Percentiles rank a stretch among this genome's conserved stretches.
These are phyloP conservation scores for Solenodon paradoxus DNA, from an alignment of 2,113 vertebrate genomes.

Conservation along the genomic window DNA sequence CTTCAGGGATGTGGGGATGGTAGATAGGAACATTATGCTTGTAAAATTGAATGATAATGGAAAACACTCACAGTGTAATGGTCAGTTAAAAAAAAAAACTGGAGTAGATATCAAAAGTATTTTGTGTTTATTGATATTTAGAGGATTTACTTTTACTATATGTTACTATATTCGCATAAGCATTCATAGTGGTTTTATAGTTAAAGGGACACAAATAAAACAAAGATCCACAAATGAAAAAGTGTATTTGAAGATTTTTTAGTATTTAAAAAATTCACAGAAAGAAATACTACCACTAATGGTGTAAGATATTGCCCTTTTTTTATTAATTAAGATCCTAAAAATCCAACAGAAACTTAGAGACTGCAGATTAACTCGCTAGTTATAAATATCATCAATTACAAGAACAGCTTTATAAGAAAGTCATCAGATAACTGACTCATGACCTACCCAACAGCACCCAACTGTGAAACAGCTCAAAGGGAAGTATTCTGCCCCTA, in stretches of 20 bases:
- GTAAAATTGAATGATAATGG: background rate
- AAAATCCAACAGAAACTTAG: constrained; percentile 34
- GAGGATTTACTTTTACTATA: background rate
- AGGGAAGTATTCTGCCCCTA: constrained; percentile 75
- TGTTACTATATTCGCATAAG: background rate
- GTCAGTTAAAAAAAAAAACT: background rate
- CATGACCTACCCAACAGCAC: constrained; percentile 73
- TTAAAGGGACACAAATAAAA: background rate
- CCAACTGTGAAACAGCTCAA: constrained; percentile 49
- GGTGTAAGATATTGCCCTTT: background rate
- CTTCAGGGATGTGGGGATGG: fast-evolving
- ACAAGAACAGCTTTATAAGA: constrained; percentile 70
- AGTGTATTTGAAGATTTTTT: constrained; percentile 8
- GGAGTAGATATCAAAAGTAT: background rate
- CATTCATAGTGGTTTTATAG: background rate
- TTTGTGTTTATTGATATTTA: background rate
- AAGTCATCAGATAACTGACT: constrained; percentile 79
- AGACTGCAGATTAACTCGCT: constrained; percentile 40
- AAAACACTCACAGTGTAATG: background rate
- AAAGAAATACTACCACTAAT: background rate
- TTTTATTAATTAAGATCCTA: constrained; percentile 51
- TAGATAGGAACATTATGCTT: background rate
- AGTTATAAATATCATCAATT: constrained; percentile 72
- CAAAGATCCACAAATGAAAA: background rate
- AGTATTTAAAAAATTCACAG: background rate